These are phyloP conservation scores for Tenodera sinensis DNA, from an alignment of 2,888 invertebrate species.

Conservation along the genomic window DNA sequence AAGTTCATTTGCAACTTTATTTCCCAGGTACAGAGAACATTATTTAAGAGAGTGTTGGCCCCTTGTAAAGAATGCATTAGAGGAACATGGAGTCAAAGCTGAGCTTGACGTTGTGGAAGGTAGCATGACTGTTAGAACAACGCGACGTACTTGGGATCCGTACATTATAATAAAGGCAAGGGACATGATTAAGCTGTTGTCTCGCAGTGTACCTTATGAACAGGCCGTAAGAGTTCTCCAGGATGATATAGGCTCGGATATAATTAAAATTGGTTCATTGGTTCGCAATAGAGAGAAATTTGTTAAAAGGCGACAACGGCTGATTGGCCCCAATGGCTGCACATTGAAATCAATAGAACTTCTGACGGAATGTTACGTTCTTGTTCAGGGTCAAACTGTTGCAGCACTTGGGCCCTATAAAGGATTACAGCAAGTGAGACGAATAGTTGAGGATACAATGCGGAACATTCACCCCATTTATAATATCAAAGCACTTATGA, in stretches of 20 bases:
- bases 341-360: constrained; percentile 96
- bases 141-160: constrained; percentile 97
- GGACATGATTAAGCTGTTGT: constrained; percentile 91
- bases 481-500: constrained; percentile 96
- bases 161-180: constrained; percentile 94
- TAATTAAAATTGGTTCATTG: constrained; percentile 91
- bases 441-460: constrained; percentile 95
- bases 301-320: constrained; percentile 86
- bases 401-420: constrained; percentile 93
- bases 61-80: constrained; percentile 79
- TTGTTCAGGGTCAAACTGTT: constrained; percentile 97
- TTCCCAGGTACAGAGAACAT: constrained; percentile 95
- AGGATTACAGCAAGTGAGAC: constrained; percentile 80
- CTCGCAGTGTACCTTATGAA: constrained; percentile 94
- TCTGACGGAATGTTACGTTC: constrained; percentile 75
- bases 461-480: constrained; percentile 98
- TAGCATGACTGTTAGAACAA: constrained; percentile 91
- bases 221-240: constrained; percentile 84
- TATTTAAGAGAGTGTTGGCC: constrained; percentile 96
- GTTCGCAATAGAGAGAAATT: constrained; percentile 91
- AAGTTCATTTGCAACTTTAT: constrained; percentile 93
- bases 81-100: constrained; percentile 74
- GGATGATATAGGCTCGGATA: constrained; percentile 90
- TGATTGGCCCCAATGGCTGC: constrained; percentile 97
- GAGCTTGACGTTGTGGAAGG: constrained; percentile 92